Percentiles rank a stretch among this genome's conserved stretches.
Evolutionary conservation across 2,888 invertebrate genomes (phyloP).

Genomic region (Rhamphomyia laevipes): DNA sequence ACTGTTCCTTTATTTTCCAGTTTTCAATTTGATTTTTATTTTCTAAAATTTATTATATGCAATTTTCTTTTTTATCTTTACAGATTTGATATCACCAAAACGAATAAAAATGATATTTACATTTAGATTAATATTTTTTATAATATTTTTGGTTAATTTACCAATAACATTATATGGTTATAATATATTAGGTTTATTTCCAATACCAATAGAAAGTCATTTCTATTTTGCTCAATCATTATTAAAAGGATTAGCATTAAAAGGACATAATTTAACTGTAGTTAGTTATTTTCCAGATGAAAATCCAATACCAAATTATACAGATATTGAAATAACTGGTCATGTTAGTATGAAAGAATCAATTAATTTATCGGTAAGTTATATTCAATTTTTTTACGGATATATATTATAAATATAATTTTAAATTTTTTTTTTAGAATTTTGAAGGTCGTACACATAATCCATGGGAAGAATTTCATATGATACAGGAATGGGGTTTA

Average conservation of each 20-base stretch:
- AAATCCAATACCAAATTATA: conserved; percentile 25
- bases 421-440: conserved; percentile 5
- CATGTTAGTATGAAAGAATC: conserved; percentile 23
- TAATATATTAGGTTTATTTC: conserved; percentile 32
- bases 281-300: conserved; percentile 35
- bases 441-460: conserved; percentile 8
- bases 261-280: conserved; percentile 38
- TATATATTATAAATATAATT: not conserved
- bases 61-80: too few relatives aligned
- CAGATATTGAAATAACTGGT: conserved; percentile 24
- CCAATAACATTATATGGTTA: conserved; percentile 13
- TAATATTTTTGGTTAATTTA: conserved; percentile 5
- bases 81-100: too few relatives aligned
- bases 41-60: too few relatives aligned
- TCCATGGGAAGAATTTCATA: conserved; percentile 19
- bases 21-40: too few relatives aligned
- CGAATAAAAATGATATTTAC: too few relatives aligned
- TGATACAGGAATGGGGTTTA: conserved; percentile 26
- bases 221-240: conserved; percentile 36
- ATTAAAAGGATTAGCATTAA: conserved; percentile 30
- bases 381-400: not conserved
- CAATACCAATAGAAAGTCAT: conserved; percentile 36
- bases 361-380: conserved; percentile 24
- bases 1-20: too few relatives aligned
- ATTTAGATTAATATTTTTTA: too few relatives aligned